These are phyloP conservation scores for Dynastes grantii DNA, from an alignment of 2,888 invertebrate genomes.

Conservation along the genomic window DNA sequence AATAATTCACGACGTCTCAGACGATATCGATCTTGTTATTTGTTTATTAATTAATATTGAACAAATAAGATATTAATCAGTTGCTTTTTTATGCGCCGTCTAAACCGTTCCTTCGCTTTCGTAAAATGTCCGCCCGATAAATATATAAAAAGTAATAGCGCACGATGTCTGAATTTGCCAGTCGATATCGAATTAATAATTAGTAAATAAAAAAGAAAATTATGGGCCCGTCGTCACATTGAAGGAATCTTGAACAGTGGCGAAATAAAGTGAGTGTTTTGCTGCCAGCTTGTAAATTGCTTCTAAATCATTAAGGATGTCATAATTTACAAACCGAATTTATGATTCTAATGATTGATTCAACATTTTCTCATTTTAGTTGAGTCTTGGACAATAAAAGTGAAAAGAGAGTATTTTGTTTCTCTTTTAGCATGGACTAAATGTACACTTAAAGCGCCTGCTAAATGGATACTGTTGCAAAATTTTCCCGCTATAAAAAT, in stretches of 20 bases:
- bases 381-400: too few species aligned
- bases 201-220: conserved; percentile 13
- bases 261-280: too few species aligned
- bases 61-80: conserved; percentile 43
- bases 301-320: too few species aligned
- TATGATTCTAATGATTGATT: too few species aligned
- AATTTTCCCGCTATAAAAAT: too few species aligned
- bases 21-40: conserved; percentile 43
- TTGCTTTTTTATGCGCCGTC: conserved; percentile 21
- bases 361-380: too few species aligned
- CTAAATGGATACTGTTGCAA: too few species aligned
- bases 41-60: conserved; percentile 43
- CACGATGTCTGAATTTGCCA: conserved; percentile 4
- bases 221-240: conserved; percentile 14
- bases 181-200: conserved; percentile 23
- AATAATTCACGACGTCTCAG: conserved; percentile 29
- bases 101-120: background rate
- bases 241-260: background rate
- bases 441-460: too few species aligned
- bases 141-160: conserved; percentile 29
- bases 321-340: too few species aligned
- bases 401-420: too few species aligned
- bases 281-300: too few species aligned
- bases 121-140: conserved; percentile 25
- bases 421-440: too few species aligned